Percentiles rank a stretch among this genome's conserved stretches.
These are phyloP conservation scores for Chloroceryle inda DNA, from an alignment of 2,797 vertebrate genomes.

Conservation along the genomic window DNA sequence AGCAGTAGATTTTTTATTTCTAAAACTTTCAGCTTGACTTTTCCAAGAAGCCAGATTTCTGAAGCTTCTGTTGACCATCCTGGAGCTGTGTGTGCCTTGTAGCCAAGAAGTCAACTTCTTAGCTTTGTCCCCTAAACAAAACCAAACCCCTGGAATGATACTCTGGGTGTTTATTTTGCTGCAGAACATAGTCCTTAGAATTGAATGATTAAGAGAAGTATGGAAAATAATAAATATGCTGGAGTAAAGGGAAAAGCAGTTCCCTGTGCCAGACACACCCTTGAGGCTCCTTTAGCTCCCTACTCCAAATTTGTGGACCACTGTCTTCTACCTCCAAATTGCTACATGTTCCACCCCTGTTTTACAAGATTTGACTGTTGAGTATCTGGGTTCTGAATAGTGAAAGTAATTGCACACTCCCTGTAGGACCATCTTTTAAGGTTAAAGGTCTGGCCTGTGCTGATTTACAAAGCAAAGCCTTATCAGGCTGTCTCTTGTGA, in stretches of 20 bases:
- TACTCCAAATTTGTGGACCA: background rate
- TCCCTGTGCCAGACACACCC: background rate
- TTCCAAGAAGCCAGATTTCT: background rate
- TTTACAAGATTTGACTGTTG: background rate
- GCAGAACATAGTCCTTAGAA: background rate
- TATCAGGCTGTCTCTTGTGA: background rate
- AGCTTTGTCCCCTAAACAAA: conserved; percentile 19
- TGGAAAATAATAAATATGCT: background rate
- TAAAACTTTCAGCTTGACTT: background rate
- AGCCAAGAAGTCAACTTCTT: conserved; percentile 29
- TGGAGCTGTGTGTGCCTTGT: background rate
- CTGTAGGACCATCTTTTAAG: background rate
- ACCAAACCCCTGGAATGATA: background rate
- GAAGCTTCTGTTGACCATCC: background rate
- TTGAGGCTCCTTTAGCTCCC: background rate
- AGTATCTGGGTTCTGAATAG: background rate
- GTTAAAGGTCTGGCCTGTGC: background rate
- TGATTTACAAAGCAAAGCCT: background rate
- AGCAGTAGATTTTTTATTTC: background rate
- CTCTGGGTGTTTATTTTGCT: background rate
- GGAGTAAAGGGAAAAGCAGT: background rate
- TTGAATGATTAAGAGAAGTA: background rate
- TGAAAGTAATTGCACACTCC: background rate
- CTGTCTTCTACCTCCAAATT: background rate
- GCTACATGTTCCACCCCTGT: background rate